Percentiles rank a stretch among this genome's conserved stretches.
Conservation (phyloP, 1,140 invertebrate species). For the Elysia chlorotica region DNA sequence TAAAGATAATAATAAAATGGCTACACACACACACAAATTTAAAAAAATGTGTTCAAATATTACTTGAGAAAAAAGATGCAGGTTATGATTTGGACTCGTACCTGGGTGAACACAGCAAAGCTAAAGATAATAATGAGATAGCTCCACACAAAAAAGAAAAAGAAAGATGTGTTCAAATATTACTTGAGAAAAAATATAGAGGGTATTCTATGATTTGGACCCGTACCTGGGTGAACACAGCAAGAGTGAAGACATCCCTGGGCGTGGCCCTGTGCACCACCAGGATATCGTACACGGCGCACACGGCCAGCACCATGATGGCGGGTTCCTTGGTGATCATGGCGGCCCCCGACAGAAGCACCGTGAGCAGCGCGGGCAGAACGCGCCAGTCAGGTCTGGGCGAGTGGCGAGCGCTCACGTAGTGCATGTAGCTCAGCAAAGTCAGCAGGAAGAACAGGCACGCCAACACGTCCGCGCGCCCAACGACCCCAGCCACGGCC, state of each 20-base stretch:
- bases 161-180: too few relatives aligned
- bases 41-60: too few relatives aligned
- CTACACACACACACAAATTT: too few relatives aligned
- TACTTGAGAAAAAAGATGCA: too few relatives aligned
- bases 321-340: conserved; percentile 76
- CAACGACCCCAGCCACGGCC: conserved; percentile 74
- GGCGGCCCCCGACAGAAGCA: conserved; percentile 44
- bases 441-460: conserved; percentile 81
- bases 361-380: conserved; percentile 31
- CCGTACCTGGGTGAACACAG: conserved; percentile 13
- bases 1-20: too few relatives aligned
- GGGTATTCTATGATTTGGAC: too few relatives aligned
- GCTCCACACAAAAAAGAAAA: too few relatives aligned
- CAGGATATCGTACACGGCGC: conserved; percentile 77
- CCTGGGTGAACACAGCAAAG: conserved; percentile 8
- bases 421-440: conserved; percentile 70
- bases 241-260: conserved; percentile 38
- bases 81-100: too few relatives aligned
- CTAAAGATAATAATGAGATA: too few relatives aligned
- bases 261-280: conserved; percentile 57
- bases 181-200: too few relatives aligned
- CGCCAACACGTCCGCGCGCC: conserved; percentile 81
- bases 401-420: conserved; percentile 38
- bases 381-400: conserved; percentile 39
- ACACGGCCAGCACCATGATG: conserved; percentile 86